Base-by-base conservation (phyloP, 2,797 vertebrate genomes). In the Oreonectes daqikongensis region DNA sequence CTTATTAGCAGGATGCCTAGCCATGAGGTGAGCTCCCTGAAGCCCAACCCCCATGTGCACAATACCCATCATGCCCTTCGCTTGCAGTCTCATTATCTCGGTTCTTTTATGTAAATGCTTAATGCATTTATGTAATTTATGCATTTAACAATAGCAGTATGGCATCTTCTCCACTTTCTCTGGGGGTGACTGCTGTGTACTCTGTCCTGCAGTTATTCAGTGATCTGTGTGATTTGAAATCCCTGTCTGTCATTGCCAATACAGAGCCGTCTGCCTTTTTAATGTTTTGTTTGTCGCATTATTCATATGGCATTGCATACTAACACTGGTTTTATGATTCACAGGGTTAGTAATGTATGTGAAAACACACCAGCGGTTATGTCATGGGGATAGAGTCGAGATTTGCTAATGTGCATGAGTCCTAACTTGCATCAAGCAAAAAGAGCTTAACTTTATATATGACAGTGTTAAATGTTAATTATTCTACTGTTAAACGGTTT, bases 1-100 rank as follows among this genome's bases (percentile, higher is more conserved):
- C 95, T 99, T 93, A 97, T 98, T 95, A 98, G 94, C 96, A 97
- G 97, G 95, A 99, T 99, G 97, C 97, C 95, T 91, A 98, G 98
- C 92, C 95, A 95, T 20, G 98, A 99, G 98, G 98, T 99, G 97
- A 99, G 81, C 78, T 75, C 69, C 30, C 52, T 77, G 40, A 74
- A 66, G 76, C 78, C 71, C 52, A 35, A 38, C 17, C 60, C 68
- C 42, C 59, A 72, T 44, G 26, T 59, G 57, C 76, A 55, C 30
- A 64, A 60, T 61, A 35, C 28, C 18, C 40, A 55, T 53, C 68
- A 53, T 65, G 32, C 18, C 32, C 53, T 67, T 60, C 20, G 55
- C 38, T 64, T 35, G 35, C 35, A 65, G 12, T 32, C 18, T 61
- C 59, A 35, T 61, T 35, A 11, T 57, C 26, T 28, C 8, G 26